Conservation (phyloP, 2,888 invertebrate genomes). For the Platycnemis pennipes region DNA sequence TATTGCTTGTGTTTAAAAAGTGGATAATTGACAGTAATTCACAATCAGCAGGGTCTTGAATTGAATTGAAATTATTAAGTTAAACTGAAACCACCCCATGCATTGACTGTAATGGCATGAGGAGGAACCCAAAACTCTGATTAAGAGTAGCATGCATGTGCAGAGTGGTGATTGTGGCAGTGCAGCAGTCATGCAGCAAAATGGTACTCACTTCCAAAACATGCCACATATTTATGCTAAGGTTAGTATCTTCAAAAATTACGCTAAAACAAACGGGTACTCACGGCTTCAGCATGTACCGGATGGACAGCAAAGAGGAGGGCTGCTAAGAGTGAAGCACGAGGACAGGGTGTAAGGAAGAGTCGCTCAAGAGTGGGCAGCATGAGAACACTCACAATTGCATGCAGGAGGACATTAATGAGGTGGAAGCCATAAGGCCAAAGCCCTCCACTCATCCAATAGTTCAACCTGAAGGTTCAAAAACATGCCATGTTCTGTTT, state of each 20-base stretch:
- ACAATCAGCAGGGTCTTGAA: too few relatives aligned
- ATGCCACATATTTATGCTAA: too few relatives aligned
- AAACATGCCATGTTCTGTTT: constrained; percentile 26
- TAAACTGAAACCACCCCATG: too few relatives aligned
- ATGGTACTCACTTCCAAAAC: too few relatives aligned
- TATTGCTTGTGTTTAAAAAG: too few relatives aligned
- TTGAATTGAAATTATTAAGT: too few relatives aligned
- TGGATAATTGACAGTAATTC: too few relatives aligned
- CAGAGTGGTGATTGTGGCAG: too few relatives aligned
- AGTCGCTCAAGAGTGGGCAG: constrained; percentile 80
- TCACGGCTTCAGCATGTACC: constrained; percentile 93
- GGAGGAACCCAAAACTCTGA: too few relatives aligned
- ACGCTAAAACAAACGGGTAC: constrained; percentile 73
- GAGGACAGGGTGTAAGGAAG: constrained; percentile 76
- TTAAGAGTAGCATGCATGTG: too few relatives aligned
- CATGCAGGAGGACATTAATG: constrained; percentile 88
- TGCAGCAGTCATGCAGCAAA: too few relatives aligned
- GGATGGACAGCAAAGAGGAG: constrained; percentile 95
- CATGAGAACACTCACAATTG: constrained; percentile 81
- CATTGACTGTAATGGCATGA: too few relatives aligned
- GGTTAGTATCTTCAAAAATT: neutral
- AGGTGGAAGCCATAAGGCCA: constrained; percentile 84
- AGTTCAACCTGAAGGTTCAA: constrained; percentile 82
- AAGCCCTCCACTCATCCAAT: constrained; percentile 82
- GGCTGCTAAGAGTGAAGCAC: constrained; percentile 83